Evolutionary conservation across 2,113 vertebrate species (phyloP), one percentile per base, ranked within the genome.

Genomic region (Neogobius melanostomus): DNA sequence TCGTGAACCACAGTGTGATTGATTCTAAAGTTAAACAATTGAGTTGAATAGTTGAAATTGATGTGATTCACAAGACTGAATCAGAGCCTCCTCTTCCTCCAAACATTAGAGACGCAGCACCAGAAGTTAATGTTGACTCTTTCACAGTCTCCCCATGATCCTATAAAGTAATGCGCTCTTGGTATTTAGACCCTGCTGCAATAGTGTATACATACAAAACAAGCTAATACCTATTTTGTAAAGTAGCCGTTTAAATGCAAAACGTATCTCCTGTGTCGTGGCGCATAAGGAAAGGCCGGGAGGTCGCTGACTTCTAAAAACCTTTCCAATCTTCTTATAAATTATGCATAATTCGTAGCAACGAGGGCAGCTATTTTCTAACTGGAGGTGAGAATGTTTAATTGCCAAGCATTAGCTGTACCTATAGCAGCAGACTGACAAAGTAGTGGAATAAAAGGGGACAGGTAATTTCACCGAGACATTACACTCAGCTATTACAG

Each of bases 301-400:
- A 16, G 59, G 42, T 10, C 14, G 15, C 59, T 16, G 59, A 61
- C 59, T 61, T 59, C 56, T 14, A 6, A 6, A 14, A 21, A 59
- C 14, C 56, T 59, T 42, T 64, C 45, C 21, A 64, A 48, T 64
- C 62, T 46, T 48, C 44, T 46, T n/a, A 63, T 60, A 60, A 60
- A 61, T 61, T 60, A 60, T 43, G 36, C 8, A 11, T 46, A 11
- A 16, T 48, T 47, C 12, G 44, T 48, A 64, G 16, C 62, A 48
- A 11, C n/a, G 8, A 48, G 62, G 11, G 62, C 44, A 8, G 17
- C n/a, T 45, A 46, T 28, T 64, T 48, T 47, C 62, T 64, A 64
- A 48, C 44, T 45, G 7, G 45, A 17, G 45, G 17, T 16, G 44
- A 61, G 42, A 14, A 48, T 17, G 11, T 64, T 64, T 64, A 48